phyloP scores from a whole-genome alignment of 2,888 invertebrate genomes.

The Trilocha varians region DNA sequence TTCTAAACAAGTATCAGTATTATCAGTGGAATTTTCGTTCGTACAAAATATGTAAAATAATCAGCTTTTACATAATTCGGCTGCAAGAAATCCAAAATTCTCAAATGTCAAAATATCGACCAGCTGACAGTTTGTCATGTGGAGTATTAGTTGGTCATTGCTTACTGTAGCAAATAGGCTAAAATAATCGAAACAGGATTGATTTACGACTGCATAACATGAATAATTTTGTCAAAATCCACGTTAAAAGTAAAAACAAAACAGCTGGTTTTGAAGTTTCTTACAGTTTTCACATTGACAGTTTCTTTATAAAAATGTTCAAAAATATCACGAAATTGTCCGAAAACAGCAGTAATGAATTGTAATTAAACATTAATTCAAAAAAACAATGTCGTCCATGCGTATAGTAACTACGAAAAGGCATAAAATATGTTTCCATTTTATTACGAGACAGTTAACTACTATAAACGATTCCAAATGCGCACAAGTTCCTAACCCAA shows the following conservation, averaged over 20 bases:
- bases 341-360: too few species aligned
- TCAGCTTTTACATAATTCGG: conserved; percentile 60
- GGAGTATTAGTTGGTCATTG: too few species aligned
- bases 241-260: too few species aligned
- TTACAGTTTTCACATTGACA: too few species aligned
- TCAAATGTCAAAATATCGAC: neutral
- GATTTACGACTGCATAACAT: too few species aligned
- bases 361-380: conserved; percentile 3
- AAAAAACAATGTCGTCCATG: conserved; percentile 8
- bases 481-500: conserved; percentile 49
- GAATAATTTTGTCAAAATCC: too few species aligned
- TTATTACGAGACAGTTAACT: conserved; percentile 25
- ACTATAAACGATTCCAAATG: conserved; percentile 41
- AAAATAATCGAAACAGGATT: too few species aligned
- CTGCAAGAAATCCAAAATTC: conserved; percentile 20
- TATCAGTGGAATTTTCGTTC: neutral
- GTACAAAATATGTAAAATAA: conserved; percentile 1
- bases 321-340: too few species aligned
- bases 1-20: neutral
- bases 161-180: too few species aligned
- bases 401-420: conserved; percentile 14
- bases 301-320: too few species aligned
- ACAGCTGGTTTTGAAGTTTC: too few species aligned
- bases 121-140: conserved; percentile 1
- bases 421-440: conserved; percentile 16